phyloP scores from a whole-genome alignment of 2,888 invertebrate species.

The Pristionchus maxplancki region DNA sequence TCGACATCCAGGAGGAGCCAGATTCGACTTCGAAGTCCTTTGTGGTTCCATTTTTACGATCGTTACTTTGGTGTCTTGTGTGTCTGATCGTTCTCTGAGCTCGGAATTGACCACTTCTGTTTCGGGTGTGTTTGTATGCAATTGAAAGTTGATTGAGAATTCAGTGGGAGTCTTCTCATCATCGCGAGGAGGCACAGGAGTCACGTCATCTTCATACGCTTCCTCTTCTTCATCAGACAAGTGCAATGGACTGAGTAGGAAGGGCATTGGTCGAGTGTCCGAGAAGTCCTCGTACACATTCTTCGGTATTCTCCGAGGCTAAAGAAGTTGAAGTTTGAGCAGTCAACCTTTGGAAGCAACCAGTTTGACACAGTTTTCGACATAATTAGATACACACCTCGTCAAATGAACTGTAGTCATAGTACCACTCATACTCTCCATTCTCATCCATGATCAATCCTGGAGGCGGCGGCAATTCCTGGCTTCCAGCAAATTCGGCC shows the following conservation, averaged over 20 bases:
- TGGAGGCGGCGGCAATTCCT: background rate
- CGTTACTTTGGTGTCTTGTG: background rate
- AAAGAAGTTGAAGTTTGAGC: background rate
- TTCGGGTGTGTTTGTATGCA: constrained; percentile 6
- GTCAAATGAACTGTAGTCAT: background rate
- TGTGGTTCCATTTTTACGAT: background rate
- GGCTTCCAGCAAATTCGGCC: constrained; percentile 7
- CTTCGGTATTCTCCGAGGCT: background rate
- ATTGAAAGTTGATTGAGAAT: background rate
- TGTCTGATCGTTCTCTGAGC: background rate
- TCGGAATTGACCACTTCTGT: background rate
- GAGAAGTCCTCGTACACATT: background rate
- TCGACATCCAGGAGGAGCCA: background rate
- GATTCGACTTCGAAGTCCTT: background rate
- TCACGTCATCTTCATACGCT: background rate
- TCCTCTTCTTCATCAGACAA: background rate
- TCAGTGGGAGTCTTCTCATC: background rate
- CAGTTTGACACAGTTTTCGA: too few species aligned
- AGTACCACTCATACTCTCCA: background rate
- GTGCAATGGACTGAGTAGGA: background rate
- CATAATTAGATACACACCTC: too few species aligned
- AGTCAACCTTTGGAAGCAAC: too few species aligned
- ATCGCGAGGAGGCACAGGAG: background rate
- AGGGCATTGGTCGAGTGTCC: background rate
- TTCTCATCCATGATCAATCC: constrained; percentile 10